A percentile compares a stretch with the other conserved stretches of the same genome.
Conservation (phyloP, 2,113 vertebrate genomes). For the Apteryx mantelli region DNA sequence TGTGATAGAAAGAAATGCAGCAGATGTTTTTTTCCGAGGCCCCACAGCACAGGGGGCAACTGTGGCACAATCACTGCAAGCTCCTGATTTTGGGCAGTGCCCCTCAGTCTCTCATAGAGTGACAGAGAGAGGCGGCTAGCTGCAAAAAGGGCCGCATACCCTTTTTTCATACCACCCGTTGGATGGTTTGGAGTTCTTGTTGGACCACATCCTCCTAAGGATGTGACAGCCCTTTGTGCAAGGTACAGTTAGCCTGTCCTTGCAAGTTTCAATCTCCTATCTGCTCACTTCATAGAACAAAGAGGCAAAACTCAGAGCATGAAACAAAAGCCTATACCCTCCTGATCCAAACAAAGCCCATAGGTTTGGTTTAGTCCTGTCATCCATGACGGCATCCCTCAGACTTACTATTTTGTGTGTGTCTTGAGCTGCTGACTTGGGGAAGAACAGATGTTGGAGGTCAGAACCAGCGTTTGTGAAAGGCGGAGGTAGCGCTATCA, state of each 20-base stretch:
- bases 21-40: not conserved
- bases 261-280: not conserved
- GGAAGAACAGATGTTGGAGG: not conserved
- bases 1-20: not conserved
- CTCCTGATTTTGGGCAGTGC: not conserved
- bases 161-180: too few relatives aligned
- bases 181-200: not conserved
- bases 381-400: not conserved
- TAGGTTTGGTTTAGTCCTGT: not conserved
- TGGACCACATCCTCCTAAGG: not conserved
- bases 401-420: not conserved
- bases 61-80: fast-evolving
- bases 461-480: not conserved
- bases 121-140: not conserved
- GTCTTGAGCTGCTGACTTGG: not conserved
- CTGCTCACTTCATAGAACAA: not conserved
- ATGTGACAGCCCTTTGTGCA: not conserved
- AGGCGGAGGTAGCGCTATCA: not conserved
- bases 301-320: not conserved
- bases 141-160: not conserved
- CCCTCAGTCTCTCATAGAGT: not conserved
- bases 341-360: not conserved
- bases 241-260: not conserved
- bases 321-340: not conserved
- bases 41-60: not conserved